A percentile compares a stretch with the other conserved stretches of the same genome.
Evolutionary conservation across 2,113 vertebrate species (phyloP).

Genomic region (Chaenocephalus aceratus): DNA sequence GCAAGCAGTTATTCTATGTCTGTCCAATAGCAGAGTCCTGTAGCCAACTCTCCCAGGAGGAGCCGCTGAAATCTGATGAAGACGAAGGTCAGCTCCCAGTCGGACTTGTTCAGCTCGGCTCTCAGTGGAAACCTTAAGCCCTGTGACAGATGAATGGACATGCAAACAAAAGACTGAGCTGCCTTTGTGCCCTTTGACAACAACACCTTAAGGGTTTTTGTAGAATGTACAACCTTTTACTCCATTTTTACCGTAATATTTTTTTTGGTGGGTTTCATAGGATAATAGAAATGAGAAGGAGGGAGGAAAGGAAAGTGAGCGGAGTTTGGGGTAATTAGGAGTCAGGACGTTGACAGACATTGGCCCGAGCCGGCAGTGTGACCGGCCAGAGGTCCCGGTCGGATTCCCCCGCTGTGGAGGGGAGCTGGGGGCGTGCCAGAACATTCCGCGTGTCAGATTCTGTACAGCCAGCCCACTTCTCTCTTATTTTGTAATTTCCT

Average conservation of each 20-base stretch:
- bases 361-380: constrained; percentile 32
- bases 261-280: constrained; percentile 21
- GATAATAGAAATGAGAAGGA: neutral
- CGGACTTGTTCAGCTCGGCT: constrained; percentile 52
- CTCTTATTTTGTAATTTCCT: constrained; percentile 74
- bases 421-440: constrained; percentile 75
- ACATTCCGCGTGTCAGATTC: constrained; percentile 79
- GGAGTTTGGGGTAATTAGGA: constrained; percentile 47
- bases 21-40: constrained; percentile 30
- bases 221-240: neutral
- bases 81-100: constrained; percentile 66
- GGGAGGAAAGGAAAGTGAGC: constrained; percentile 16
- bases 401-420: constrained; percentile 64
- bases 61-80: constrained; percentile 55
- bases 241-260: neutral
- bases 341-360: constrained; percentile 33
- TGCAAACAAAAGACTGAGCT: constrained; percentile 31
- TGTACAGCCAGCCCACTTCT: constrained; percentile 73
- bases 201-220: neutral
- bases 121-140: constrained; percentile 40
- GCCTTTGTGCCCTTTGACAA: constrained; percentile 39
- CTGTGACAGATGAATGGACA: constrained; percentile 27
- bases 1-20: constrained; percentile 31
- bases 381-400: constrained; percentile 53
- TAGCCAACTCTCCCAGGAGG: constrained; percentile 39